Evolutionary conservation across 2,113 vertebrate species (phyloP).

Genomic region (Ctenodactylus gundi): DNA sequence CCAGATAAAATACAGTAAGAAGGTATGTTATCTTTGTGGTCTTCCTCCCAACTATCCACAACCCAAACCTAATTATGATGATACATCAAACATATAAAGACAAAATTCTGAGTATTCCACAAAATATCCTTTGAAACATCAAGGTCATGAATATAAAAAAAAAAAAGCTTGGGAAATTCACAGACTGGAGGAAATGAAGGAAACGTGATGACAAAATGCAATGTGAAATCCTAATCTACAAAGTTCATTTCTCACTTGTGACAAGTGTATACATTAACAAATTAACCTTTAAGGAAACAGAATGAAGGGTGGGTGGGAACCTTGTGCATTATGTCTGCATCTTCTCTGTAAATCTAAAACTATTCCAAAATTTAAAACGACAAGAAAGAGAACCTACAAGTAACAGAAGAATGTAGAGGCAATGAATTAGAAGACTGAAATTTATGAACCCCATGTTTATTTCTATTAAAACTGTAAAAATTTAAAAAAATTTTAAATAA

Average conservation of each 20-base stretch:
- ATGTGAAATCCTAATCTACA: background rate
- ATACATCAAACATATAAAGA: background rate
- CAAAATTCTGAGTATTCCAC: background rate
- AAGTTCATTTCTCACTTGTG: background rate
- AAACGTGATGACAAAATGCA: background rate
- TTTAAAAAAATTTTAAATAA: background rate
- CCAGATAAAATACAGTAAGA: background rate
- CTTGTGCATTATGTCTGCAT: background rate
- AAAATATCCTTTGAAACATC: background rate
- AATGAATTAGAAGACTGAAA: background rate
- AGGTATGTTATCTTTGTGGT: background rate
- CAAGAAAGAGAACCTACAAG: background rate
- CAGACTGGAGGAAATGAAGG: background rate
- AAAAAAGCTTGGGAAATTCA: background rate
- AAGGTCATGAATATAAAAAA: background rate
- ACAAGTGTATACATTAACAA: background rate
- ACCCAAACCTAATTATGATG: background rate
- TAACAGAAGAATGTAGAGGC: background rate
- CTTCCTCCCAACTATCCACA: background rate
- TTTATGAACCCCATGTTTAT: background rate
- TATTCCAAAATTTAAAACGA: background rate
- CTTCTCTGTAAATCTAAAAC: background rate
- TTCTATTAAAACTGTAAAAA: background rate
- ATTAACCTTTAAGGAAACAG: background rate
- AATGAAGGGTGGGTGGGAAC: background rate